These are phyloP conservation scores for Rhopalosiphum maidis DNA, from an alignment of 1,140 invertebrate species.

Conservation along the genomic window DNA sequence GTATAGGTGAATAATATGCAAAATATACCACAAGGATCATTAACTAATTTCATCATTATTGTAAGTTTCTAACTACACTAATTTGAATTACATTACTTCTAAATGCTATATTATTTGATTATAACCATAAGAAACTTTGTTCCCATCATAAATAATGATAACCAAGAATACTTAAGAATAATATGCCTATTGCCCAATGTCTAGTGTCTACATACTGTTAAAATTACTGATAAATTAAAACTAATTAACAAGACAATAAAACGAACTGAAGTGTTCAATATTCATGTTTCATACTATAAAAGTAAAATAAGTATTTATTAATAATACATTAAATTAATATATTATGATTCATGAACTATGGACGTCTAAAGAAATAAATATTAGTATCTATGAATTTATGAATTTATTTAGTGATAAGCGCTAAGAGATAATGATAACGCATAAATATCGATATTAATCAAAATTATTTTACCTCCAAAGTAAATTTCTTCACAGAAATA, in stretches of 20 bases:
- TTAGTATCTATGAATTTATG: background rate
- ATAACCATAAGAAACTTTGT: background rate
- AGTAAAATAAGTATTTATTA: background rate
- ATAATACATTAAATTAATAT: background rate
- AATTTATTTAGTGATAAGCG: background rate
- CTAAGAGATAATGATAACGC: background rate
- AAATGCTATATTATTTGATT: background rate
- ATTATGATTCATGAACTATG: background rate
- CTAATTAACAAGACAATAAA: background rate
- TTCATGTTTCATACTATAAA: background rate
- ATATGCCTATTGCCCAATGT: background rate
- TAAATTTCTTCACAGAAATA: background rate
- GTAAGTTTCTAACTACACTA: background rate
- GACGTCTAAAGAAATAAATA: background rate
- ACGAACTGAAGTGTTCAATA: background rate
- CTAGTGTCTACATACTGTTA: background rate
- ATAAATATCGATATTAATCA: background rate
- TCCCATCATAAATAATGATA: conserved; percentile 4
- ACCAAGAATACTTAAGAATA: background rate
- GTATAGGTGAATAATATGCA: conserved; percentile 85
- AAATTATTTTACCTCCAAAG: background rate
- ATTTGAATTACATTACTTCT: background rate
- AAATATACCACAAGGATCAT: conserved; percentile 87
- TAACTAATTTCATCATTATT: conserved; percentile 63
- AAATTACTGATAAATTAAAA: conserved; percentile 10